Evolutionary conservation across 1,140 invertebrate species (phyloP), one percentile per base, ranked within the genome.

Genomic region (Caenorhabditis brenneri): DNA sequence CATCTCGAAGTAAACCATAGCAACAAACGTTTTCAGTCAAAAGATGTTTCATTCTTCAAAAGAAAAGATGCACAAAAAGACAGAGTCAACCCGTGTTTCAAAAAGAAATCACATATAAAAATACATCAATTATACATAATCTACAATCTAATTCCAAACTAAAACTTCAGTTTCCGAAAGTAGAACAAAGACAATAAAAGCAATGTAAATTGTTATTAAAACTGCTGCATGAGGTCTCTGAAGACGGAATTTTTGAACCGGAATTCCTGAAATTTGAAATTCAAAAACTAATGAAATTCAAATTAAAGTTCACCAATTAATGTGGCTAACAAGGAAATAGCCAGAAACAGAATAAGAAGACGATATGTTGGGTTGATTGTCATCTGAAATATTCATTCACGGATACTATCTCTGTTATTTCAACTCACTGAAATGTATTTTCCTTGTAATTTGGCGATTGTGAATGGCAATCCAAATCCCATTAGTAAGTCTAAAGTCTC

Each of bases 381-480:
- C 78, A 80, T 51, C 46, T 51, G 46, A 51, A 53, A 49, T 19
- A 24, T 2, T 16, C 16, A 7, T n/a, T 74, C 22, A 6, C 22
- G 3, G 12, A 39, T 0, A 24, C 12, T 36, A 74, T 27, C n/a
- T 16, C 27, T 2, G 5, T 12, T 16, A 15, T 55, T 29, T 58
- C 42, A 22, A 80, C 85, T 31, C 36, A 88, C 84, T 27, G 88
- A 89, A 48, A 86, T 83, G 12, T 82, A 88, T 74, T 91, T 91
- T 42, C 91, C 88, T 86, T 91, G 90, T 6, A 91, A 78, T 36
- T 91, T 90, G 24, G 87, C 89, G 55, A 93, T 91, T 10, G 92
- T 91, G 86, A 93, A 93, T 19, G 93, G 92, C 83, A 93, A 89
- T 16, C 93, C 93, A 79, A 93, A 91, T 29, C 93, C 93, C 87